Base-by-base conservation (phyloP, 2,888 invertebrate species). In the Epirrhoe alternata region DNA sequence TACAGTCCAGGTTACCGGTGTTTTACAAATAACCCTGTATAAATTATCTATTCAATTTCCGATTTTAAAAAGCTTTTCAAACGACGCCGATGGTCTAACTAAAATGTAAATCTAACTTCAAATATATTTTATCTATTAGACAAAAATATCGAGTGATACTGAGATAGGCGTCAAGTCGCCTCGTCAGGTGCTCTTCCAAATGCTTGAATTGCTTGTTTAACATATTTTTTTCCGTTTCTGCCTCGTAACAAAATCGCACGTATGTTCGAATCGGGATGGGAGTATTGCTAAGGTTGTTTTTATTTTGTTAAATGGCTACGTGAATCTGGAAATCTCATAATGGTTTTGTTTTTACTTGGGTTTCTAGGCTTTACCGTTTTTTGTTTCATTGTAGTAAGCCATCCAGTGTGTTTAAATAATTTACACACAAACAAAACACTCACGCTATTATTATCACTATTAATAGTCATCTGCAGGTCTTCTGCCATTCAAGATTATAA, bases 161-260 rank as follows among this genome's bases (percentile, higher is more conserved):
- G 52, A 69, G 77, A 86, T 88, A 78, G 70, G 52, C 38, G 70
- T 77, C 68, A 66, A 73, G 74, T 64, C 69, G 75, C 77, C 80
- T 83, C 83, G 86, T 86, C 88, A 89, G 87, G 84, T 86, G 84
- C 81, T 86, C 82, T 59, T 78, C 83, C 86, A 85, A 86, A 84
- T 82, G 79, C 85, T 86, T 77, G 86, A 89, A 89, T 89, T 86
- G 89, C 89, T 90, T 90, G 89, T 88, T 90, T 88, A 87, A 88
- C 89, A 90, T 90, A 89, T 90, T 88, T 89, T 75, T 88, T 87
- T 84, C 24, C 85, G 82, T 81, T 86, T 86, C 81, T 84, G 85
- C 86, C 84, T 86, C 86, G 85, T 87, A 89, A 89, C 87, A 85
- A 86, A 82, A 83, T 83, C 72, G 79, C 77, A 82, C 78, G 74